Evolutionary conservation across 1,140 invertebrate species (phyloP), one percentile per base, ranked within the genome.

Genomic region (Drosophila nigrodunni): DNA sequence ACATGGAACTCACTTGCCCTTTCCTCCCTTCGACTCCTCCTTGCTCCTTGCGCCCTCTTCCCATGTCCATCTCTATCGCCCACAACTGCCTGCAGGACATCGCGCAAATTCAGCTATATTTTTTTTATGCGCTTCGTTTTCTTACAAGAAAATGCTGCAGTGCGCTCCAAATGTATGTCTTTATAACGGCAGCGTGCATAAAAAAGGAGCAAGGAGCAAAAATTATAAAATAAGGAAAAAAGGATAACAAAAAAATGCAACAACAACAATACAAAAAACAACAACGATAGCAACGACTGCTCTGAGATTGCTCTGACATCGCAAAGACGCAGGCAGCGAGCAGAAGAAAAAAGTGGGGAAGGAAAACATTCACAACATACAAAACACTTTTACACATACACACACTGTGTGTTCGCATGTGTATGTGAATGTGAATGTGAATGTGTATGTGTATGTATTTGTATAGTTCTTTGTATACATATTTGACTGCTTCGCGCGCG

Each of bases 71-170:
- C 6, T 21, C 10, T 55, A 18, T 55, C 47, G 64, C 67, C 50
- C 52, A 49, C 50, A 68, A 37, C 50, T 47, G 70, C 54, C 71
- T 60, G 67, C 73, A 76, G 67, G 73, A 71, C 65, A 67, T 87
- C 83, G 79, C 77, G 83, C 80, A 83, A 80, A 80, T 83, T 88
- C 82, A 87, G 85, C 82, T 89, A 79, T 83, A 89, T 86, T 87
- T 87, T 87, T 69, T 78, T 65, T 69, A 65, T 71, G 62, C 58
- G 67, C 64, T 70, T 52, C 79, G 83, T 64, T 82, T 87, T 87
- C 83, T 88, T 88, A 72, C 64, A 74, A 87, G 83, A 87, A 87
- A 87, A 87, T 88, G 83, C 80, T 87, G 83, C 83, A 87, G 77
- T 88, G 83, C 79, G 54, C 82, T 83, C 77, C 80, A 80, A 87